These are phyloP conservation scores for Ruditapes philippinarum DNA, from an alignment of 1,140 invertebrate species.

Conservation along the genomic window DNA sequence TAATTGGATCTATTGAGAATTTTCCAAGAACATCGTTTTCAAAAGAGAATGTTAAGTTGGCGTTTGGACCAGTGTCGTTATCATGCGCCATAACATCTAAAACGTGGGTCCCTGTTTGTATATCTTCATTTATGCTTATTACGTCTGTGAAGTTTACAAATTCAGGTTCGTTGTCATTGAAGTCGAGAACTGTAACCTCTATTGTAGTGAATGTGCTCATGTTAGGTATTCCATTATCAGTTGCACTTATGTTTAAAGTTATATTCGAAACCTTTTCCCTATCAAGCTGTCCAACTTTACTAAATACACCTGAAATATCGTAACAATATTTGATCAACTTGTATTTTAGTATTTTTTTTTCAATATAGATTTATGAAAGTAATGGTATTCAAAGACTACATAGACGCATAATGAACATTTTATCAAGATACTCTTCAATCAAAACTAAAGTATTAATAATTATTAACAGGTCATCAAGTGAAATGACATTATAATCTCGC, in stretches of 20 bases:
- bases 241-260: background rate
- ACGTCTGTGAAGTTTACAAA: conserved; percentile 8
- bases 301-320: conserved; percentile 10
- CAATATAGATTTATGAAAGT: too few relatives aligned
- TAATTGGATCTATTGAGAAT: background rate
- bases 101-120: background rate
- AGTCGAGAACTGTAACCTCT: conserved; percentile 5
- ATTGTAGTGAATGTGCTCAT: background rate
- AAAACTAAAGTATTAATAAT: too few relatives aligned
- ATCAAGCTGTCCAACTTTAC: conserved; percentile 27
- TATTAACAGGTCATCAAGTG: too few relatives aligned
- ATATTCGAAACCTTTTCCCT: conserved; percentile 5
- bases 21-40: conserved; percentile 9
- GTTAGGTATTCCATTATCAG: conserved; percentile 37
- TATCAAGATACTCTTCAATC: too few relatives aligned
- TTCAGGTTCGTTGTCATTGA: conserved; percentile 34
- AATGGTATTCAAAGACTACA: too few relatives aligned
- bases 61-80: conserved; percentile 22
- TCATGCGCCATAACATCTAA: conserved; percentile 11
- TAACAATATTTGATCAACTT: too few relatives aligned
- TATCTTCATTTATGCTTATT: conserved; percentile 3
- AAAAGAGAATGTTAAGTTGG: conserved; percentile 15
- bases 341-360: too few relatives aligned
- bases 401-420: too few relatives aligned
- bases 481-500: too few relatives aligned